Conservation (phyloP, 2,113 vertebrate genomes). For the Centropus bengalensis region DNA sequence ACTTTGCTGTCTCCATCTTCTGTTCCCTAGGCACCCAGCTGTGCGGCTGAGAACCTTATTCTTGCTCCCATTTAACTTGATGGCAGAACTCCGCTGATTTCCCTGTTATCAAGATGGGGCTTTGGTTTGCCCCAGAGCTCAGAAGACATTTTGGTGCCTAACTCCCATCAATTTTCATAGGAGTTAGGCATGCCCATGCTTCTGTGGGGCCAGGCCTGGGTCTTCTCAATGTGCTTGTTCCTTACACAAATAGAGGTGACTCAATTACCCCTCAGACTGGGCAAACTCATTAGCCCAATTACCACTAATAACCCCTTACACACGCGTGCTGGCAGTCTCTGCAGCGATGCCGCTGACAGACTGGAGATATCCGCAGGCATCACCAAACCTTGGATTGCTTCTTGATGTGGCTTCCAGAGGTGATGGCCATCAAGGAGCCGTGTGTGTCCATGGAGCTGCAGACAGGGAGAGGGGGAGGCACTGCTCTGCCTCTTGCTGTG, state of each 20-base stretch:
- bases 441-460: neutral
- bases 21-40: neutral
- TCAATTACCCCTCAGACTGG: conserved; percentile 41
- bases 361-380: conserved; percentile 5
- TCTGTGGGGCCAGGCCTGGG: conserved; percentile 15
- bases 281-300: conserved; percentile 51
- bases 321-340: neutral
- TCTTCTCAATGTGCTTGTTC: conserved; percentile 43
- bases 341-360: neutral
- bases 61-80: neutral
- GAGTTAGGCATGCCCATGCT: neutral
- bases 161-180: neutral
- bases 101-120: neutral
- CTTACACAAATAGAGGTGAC: conserved; percentile 42
- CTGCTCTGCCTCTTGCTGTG: neutral
- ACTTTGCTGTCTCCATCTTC: neutral
- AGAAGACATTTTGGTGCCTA: conserved; percentile 23
- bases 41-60: neutral
- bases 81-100: neutral
- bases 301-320: conserved; percentile 41
- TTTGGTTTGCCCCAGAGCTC: neutral
- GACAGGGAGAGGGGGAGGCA: neutral
- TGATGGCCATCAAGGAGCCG: neutral
- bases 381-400: conserved; percentile 2
- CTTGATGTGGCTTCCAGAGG: neutral